These are phyloP conservation scores for Sturmia bella DNA, from an alignment of 2,888 invertebrate genomes.

Conservation along the genomic window DNA sequence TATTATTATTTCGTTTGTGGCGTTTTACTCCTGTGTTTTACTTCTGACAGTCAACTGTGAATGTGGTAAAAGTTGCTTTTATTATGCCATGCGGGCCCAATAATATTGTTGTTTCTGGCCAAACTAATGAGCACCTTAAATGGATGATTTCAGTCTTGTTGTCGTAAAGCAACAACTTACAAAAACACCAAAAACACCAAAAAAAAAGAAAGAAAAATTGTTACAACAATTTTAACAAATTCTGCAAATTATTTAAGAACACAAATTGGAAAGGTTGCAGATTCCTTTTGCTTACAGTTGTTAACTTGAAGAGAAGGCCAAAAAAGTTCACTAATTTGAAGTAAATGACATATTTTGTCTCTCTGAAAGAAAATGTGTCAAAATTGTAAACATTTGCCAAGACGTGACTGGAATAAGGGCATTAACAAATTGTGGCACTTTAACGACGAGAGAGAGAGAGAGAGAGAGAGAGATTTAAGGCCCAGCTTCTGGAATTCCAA, in stretches of 20 bases:
- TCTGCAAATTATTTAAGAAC: slow-evolving; percentile 71
- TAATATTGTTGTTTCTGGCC: slow-evolving; percentile 37
- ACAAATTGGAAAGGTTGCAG: slow-evolving; percentile 50
- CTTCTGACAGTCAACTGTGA: slow-evolving; percentile 35
- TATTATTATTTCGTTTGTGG: slow-evolving; percentile 36
- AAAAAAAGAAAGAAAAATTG: slow-evolving; percentile 70
- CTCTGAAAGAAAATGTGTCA: slow-evolving; percentile 64
- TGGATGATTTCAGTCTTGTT: slow-evolving; percentile 53
- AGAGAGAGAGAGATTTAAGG: not conserved
- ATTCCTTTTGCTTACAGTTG: slow-evolving; percentile 37
- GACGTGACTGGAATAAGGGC: slow-evolving; percentile 54
- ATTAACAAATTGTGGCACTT: slow-evolving; percentile 40
- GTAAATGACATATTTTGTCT: slow-evolving; percentile 58
- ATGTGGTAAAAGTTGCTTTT: slow-evolving; percentile 57
- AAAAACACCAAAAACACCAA: slow-evolving; percentile 53
- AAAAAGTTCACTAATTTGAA: slow-evolving; percentile 15
- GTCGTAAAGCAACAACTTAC: slow-evolving; percentile 19
- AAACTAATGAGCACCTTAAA: slow-evolving; percentile 73
- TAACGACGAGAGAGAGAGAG: not conserved
- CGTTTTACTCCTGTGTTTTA: slow-evolving; percentile 25
- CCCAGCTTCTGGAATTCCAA: too few relatives aligned
- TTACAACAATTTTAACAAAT: slow-evolving; percentile 77
- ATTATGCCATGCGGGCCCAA: slow-evolving; percentile 31
- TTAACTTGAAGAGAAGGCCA: not conserved
- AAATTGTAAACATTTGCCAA: slow-evolving; percentile 51